A percentile compares a stretch with the other conserved stretches of the same genome.
Conservation (phyloP, 2,888 invertebrate species). For the Chloroclystis v-ata region DNA sequence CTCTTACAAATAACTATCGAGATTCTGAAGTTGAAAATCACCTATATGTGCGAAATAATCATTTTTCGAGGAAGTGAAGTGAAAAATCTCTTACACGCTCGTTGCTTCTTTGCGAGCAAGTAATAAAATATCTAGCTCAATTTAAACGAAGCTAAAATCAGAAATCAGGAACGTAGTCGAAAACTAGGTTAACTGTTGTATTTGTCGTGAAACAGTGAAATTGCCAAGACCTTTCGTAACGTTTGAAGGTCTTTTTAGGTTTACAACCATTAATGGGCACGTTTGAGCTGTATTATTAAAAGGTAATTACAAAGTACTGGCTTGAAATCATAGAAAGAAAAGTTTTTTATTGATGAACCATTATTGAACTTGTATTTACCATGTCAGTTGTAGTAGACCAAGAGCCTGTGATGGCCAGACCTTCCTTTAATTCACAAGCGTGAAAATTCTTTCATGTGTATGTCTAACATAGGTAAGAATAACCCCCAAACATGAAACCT, state of each 20-base stretch:
- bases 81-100: background rate
- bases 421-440: no score
- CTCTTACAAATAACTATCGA: background rate
- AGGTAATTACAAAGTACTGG: constrained; percentile 7
- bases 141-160: constrained; percentile 3
- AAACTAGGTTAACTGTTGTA: constrained; percentile 38
- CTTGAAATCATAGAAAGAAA: background rate
- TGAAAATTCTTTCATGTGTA: no score
- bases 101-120: background rate
- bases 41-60: background rate
- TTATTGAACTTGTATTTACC: no score
- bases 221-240: constrained; percentile 17
- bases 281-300: constrained; percentile 5
- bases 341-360: background rate
- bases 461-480: no score
- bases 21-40: background rate
- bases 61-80: background rate
- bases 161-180: constrained; percentile 11
- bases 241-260: constrained; percentile 27
- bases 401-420: no score
- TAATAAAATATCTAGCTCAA: background rate
- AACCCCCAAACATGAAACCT: no score
- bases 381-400: no score
- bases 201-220: constrained; percentile 28
- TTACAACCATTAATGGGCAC: constrained; percentile 11